A percentile compares a stretch with the other conserved stretches of the same genome.
Evolutionary conservation across 2,888 invertebrate species (phyloP).

Genomic region (Adineta ricciae): DNA sequence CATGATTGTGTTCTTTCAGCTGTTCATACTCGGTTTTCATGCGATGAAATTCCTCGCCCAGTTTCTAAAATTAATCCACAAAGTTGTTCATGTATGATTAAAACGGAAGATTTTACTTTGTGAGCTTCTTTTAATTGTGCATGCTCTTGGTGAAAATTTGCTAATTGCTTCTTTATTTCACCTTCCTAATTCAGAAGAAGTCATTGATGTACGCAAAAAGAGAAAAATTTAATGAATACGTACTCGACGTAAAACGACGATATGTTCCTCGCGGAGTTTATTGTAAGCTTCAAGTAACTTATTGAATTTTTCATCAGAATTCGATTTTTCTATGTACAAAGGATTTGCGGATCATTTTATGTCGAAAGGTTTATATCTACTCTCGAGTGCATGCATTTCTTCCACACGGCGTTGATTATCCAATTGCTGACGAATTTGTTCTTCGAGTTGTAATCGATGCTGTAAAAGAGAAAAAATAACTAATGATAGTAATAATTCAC

Average conservation of each 20-base stretch:
- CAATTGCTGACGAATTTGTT: constrained; percentile 40
- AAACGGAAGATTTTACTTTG: not conserved
- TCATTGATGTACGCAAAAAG: no score
- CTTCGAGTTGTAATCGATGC: constrained; percentile 35
- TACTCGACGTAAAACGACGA: constrained; percentile 74
- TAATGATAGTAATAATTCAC: not conserved
- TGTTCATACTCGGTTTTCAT: not conserved
- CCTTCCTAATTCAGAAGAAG: constrained; percentile 18
- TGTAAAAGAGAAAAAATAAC: not conserved
- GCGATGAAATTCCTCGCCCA: not conserved
- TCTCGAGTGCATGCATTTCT: constrained; percentile 36
- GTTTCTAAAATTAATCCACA: not conserved
- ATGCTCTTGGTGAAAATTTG: not conserved
- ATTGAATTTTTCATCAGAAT: constrained; percentile 73
- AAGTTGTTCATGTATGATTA: not conserved
- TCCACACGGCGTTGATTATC: constrained; percentile 39
- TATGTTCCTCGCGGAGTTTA: constrained; percentile 86
- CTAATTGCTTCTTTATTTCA: constrained; percentile 31
- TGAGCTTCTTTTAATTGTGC: not conserved
- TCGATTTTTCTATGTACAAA: constrained; percentile 39
- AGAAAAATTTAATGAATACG: constrained; percentile 29
- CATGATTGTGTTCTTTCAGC: not conserved
- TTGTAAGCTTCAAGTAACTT: constrained; percentile 87
- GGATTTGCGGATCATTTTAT: no score
- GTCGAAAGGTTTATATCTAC: constrained; percentile 34